Evolutionary conservation across 30 jellyfish, hydroid and myxozoan species (phyloP), one percentile per base, ranked within the genome.

Genomic region (Cassiopea xamachana): DNA sequence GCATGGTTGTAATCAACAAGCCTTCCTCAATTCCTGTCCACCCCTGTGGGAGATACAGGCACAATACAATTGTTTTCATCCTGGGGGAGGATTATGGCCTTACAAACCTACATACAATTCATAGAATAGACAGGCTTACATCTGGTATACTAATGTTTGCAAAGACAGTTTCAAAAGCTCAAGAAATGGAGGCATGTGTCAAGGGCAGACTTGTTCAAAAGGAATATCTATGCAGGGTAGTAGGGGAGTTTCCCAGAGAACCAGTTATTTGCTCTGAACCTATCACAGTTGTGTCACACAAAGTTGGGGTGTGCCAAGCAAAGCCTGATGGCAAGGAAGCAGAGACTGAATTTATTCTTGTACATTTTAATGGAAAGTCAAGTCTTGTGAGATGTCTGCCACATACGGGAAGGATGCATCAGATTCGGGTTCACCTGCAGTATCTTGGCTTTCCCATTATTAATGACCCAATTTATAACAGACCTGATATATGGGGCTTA

Each of bases 1-100:
- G 83, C 12, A 75, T 96, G 88, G 97, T 96, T 39, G 98, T 96
- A 13, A 92, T 96, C 6, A 84, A 96, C 87, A 96, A 96, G 80
- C 99, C 99, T 64, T 68, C 98, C 39, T 88, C 98, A 61, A 92
- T 96, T 16, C 99, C 99, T 18, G 99, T 96, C n/a, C 99, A 96
- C 64, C 99, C 99, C 17, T 92, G 98, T 84, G 99, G 99, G 46
- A 75, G 99, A 73, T 96, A 86, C 69, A 85, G 99, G 64, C 99
- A 96, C 90, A 96, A 96, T 77, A 96, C 99, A 1, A 75, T 92
- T 79, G 98, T 96, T 2, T 96, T 96, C 78, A 89, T 92, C 13
- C 84, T 96, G 51, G 98, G 98, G 6, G 92, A 86, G 80, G 98
- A 96, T 16, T 78, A 91, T 49, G 96, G 92, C n/a, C 90, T 92